Evolutionary conservation across 2,797 vertebrate genomes (phyloP).

Genomic region (Spea hammondii): DNA sequence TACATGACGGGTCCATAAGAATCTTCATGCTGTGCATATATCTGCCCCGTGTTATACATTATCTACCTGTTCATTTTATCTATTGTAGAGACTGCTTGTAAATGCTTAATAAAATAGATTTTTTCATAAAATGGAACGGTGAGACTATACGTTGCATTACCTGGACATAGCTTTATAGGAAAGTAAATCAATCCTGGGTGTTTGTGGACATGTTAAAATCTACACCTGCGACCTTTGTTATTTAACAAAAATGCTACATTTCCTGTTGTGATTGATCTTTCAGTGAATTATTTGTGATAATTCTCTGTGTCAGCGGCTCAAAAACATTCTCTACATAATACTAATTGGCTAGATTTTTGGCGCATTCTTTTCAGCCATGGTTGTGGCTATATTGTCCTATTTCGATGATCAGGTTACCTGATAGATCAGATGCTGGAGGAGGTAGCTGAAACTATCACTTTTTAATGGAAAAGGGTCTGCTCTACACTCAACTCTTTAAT

Average conservation of each 20-base stretch:
- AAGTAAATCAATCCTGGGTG: background rate
- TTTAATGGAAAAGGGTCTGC: too few relatives aligned
- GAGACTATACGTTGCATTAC: background rate
- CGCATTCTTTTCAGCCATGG: too few relatives aligned
- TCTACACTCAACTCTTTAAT: too few relatives aligned
- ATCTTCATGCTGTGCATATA: background rate
- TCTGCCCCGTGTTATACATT: background rate
- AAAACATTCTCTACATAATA: too few relatives aligned
- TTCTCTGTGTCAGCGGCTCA: too few relatives aligned
- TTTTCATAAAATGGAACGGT: constrained; percentile 3
- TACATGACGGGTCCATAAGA: too few relatives aligned
- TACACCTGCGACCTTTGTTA: background rate
- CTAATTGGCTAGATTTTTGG: too few relatives aligned
- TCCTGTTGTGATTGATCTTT: background rate
- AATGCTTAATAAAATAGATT: constrained; percentile 1
- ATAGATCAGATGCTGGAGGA: too few relatives aligned
- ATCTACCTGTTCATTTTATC: background rate
- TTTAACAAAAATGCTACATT: background rate
- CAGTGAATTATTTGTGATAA: background rate
- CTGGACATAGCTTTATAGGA: background rate
- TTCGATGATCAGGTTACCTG: too few relatives aligned
- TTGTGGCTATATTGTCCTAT: too few relatives aligned
- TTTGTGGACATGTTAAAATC: background rate
- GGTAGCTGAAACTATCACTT: too few relatives aligned
- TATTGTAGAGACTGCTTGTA: constrained; percentile 1